Evolutionary conservation across 2,797 vertebrate genomes (phyloP).

Genomic region (Sebastes glaucus): DNA sequence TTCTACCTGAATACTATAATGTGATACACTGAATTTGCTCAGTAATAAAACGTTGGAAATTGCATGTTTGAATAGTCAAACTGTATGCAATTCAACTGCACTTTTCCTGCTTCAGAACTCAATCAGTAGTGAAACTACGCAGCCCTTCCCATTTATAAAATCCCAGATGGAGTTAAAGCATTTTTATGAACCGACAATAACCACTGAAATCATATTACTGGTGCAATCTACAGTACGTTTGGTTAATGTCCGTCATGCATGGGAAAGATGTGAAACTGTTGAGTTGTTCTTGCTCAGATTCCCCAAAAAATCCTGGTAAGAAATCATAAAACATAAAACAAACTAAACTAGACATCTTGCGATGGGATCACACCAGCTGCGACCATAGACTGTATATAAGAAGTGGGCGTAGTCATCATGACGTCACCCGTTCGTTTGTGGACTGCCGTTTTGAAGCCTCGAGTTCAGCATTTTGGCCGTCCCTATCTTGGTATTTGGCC

Average conservation of each 20-base stretch:
- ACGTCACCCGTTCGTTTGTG: accelerated
- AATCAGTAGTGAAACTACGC: not conserved
- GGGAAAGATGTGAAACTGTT: not conserved
- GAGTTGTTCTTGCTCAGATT: not conserved
- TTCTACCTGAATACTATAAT: not conserved
- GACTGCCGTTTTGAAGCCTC: no score
- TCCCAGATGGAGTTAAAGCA: not conserved
- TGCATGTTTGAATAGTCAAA: not conserved
- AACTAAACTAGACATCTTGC: not conserved
- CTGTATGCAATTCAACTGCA: not conserved
- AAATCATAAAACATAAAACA: not conserved
- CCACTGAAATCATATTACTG: not conserved
- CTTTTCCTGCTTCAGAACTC: not conserved
- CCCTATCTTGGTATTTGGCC: no score
- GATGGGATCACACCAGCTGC: no score
- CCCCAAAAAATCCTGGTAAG: not conserved
- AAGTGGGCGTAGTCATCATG: no score
- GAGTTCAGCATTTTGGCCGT: no score
- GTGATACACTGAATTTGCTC: not conserved
- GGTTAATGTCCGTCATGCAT: not conserved
- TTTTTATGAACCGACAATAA: not conserved
- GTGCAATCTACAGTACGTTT: not conserved
- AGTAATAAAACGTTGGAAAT: not conserved
- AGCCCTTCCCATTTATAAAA: not conserved
- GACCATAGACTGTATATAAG: no score